Percentiles rank a stretch among this genome's conserved stretches.
Conservation (phyloP, 2,888 invertebrate genomes). For the Drosophila kuntzei region DNA sequence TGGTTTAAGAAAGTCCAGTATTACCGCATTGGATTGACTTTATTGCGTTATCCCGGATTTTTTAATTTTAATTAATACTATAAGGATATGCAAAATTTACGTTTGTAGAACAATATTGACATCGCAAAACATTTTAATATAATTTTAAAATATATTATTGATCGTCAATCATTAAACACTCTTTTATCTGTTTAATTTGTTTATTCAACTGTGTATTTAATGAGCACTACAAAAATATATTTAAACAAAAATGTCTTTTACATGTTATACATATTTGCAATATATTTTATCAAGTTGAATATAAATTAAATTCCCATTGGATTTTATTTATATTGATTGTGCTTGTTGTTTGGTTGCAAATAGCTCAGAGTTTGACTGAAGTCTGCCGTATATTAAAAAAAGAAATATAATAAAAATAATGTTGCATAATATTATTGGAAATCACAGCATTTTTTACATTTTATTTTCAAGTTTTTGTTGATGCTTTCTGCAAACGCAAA, state of each 20-base stretch:
- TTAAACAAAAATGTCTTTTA: neutral
- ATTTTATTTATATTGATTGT: conserved; percentile 36
- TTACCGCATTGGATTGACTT: no score
- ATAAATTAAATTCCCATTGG: conserved; percentile 41
- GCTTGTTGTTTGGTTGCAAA: conserved; percentile 24
- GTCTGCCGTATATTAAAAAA: neutral
- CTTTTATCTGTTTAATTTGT: neutral
- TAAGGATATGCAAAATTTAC: no score
- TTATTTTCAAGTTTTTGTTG: conserved; percentile 12
- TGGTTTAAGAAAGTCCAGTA: no score
- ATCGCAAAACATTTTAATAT: no score
- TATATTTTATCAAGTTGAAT: neutral
- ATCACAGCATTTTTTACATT: conserved; percentile 27
- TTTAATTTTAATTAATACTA: no score
- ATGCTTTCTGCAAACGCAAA: conserved; percentile 32
- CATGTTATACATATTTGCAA: conserved; percentile 1
- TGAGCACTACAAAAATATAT: conserved; percentile 7
- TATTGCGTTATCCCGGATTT: no score
- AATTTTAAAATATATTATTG: no score
- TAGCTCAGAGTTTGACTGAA: conserved; percentile 5
- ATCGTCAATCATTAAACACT: neutral
- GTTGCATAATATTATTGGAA: conserved; percentile 45
- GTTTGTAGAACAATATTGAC: no score
- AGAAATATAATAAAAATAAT: conserved; percentile 25
- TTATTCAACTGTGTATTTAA: neutral